Percentiles rank a stretch among this genome's conserved stretches.
Evolutionary conservation across 2,888 invertebrate genomes (phyloP).

Genomic region (Leptothorax acervorum): DNA sequence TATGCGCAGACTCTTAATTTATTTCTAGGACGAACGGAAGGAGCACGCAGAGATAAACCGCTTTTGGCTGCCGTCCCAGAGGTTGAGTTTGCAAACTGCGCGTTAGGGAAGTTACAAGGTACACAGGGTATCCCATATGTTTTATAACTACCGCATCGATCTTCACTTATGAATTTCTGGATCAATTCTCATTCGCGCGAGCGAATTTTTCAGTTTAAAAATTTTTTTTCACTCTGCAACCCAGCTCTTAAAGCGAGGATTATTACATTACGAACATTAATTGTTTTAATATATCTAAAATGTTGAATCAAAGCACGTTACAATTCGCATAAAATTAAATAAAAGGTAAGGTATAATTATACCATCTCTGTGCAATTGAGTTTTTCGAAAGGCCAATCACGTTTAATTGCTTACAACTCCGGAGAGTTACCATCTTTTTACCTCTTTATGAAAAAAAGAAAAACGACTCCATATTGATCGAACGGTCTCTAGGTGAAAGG

Average conservation of each 20-base stretch:
- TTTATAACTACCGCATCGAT: conserved; percentile 44
- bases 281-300: not conserved
- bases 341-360: not conserved
- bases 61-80: conserved; percentile 66
- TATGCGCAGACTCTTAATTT: conserved; percentile 57
- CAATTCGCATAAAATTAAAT: conserved; percentile 9
- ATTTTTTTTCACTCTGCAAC: not conserved
- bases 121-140: conserved; percentile 56
- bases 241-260: not conserved
- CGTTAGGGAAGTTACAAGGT: conserved; percentile 72
- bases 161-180: not conserved
- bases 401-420: not conserved
- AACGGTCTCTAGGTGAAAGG: not conserved
- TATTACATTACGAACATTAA: not conserved
- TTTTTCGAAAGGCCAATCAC: not conserved
- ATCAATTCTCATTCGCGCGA: not conserved
- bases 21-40: conserved; percentile 62
- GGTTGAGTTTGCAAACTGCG: conserved; percentile 75
- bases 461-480: not conserved
- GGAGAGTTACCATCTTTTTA: not conserved
- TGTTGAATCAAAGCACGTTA: not conserved
- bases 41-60: conserved; percentile 57
- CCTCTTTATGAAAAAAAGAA: not conserved
- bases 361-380: not conserved
- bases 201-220: not conserved